These are phyloP conservation scores for Drosophila mojavensis DNA, from an alignment of 1,140 invertebrate species.

Conservation along the genomic window DNA sequence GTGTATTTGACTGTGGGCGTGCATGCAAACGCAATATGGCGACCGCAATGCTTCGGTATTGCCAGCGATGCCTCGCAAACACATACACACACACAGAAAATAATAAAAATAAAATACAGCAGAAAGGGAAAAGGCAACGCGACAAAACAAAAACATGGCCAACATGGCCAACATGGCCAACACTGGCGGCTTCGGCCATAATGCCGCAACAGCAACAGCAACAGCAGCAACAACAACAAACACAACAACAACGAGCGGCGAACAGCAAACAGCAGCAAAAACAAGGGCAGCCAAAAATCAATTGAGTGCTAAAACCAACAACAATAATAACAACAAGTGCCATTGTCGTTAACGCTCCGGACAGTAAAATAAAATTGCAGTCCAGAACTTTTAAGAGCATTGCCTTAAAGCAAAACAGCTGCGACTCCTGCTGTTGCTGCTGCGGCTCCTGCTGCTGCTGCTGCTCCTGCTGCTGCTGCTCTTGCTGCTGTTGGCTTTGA, in stretches of 20 bases:
- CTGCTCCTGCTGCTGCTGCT: too few relatives aligned
- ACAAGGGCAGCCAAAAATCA: slow-evolving; percentile 62
- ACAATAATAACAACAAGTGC: slow-evolving; percentile 48
- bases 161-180: slow-evolving; percentile 14
- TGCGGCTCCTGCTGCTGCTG: too few relatives aligned
- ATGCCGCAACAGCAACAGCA: slow-evolving; percentile 44
- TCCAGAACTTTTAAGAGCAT: background rate
- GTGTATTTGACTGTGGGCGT: slow-evolving; percentile 73
- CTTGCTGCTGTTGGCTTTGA: too few relatives aligned
- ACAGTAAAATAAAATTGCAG: slow-evolving; percentile 40
- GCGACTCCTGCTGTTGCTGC: too few relatives aligned
- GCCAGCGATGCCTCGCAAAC: slow-evolving; percentile 49
- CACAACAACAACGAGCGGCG: too few relatives aligned
- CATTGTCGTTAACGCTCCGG: slow-evolving; percentile 34
- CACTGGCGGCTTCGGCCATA: slow-evolving; percentile 28
- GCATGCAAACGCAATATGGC: slow-evolving; percentile 83
- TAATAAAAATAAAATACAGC: background rate
- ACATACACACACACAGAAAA: slow-evolving; percentile 7
- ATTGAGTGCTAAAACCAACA: slow-evolving; percentile 76
- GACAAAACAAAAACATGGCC: slow-evolving; percentile 18
- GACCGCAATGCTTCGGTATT: slow-evolving; percentile 79
- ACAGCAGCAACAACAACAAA: background rate
- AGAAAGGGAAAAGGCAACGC: background rate
- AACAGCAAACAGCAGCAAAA: slow-evolving; percentile 50
- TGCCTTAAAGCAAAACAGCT: background rate